These are phyloP conservation scores for Tadarida brasiliensis DNA, from an alignment of 2,797 vertebrate species.

Conservation along the genomic window DNA sequence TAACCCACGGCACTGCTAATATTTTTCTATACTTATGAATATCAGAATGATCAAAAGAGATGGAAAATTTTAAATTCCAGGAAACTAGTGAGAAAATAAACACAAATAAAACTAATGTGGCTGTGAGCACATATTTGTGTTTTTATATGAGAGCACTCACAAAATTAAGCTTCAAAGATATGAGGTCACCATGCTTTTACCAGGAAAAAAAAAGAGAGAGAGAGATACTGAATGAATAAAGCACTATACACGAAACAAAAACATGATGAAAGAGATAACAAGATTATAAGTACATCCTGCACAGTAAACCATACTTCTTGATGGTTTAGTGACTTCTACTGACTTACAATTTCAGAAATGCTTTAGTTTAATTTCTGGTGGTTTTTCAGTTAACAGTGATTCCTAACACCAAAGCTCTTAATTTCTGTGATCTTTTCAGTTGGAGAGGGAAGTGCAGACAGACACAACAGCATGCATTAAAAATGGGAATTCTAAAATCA, in stretches of 20 bases:
- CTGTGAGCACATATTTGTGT: not conserved
- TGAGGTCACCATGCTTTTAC: not conserved
- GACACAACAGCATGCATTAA: not conserved
- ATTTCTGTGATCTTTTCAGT: not conserved
- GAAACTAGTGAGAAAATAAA: conserved; percentile 16
- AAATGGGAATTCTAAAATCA: conserved; percentile 42
- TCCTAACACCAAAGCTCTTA: conserved; percentile 44
- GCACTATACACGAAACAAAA: not conserved
- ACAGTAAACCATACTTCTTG: not conserved
- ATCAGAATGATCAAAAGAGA: conserved; percentile 30
- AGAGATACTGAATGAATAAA: not conserved
- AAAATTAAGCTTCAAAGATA: not conserved
- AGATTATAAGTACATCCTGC: not conserved
- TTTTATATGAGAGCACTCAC: not conserved
- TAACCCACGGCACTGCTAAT: not conserved
- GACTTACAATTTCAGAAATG: not conserved
- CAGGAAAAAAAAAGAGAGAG: not conserved
- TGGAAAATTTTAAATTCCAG: conserved; percentile 49
- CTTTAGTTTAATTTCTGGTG: conserved; percentile 24
- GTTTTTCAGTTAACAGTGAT: conserved; percentile 16
- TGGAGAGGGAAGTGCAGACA: not conserved
- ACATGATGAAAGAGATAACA: not conserved
- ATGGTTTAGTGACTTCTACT: not conserved
- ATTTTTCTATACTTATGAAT: not conserved
- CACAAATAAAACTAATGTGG: not conserved